Base-by-base conservation (phyloP, 2,888 invertebrate genomes). In the Pherbina coryleti region DNA sequence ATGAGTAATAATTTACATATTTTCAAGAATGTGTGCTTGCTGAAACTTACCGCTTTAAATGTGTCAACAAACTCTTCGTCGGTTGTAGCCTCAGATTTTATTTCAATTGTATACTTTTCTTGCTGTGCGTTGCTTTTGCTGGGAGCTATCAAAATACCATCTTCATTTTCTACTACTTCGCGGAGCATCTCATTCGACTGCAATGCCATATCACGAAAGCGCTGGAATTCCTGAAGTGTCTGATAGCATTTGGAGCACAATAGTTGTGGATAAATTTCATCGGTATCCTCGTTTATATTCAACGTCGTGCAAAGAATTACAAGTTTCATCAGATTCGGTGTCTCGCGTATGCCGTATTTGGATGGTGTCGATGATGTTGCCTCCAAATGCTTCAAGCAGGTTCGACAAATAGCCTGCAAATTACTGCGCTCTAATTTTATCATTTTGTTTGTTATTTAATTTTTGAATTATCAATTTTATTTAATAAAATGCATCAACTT, bases 231-330 rank as follows among this genome's bases (percentile, higher is more conserved):
- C 28, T 53, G 31, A 17, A 70, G 53, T 11, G 31, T 70, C 19
- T 53, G 7, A 53, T 51, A 70, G 53, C 70, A 70, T 70, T 70
- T 70, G 9, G n/a, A 8, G n/a, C 70, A 70, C 51, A 70, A 25
- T 5, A 22, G 28, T 49, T 70, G 70, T 17, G 70, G 70, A n/a
- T 70, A 70, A 8, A 70, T 17, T 3, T 22, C 17, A 25, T 70
- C 70, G 5, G 5, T n/a, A 53, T 53, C 70, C 17, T 28, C 70
- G 28, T 28, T 70, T 4, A 70, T 31, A n/a, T 53, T 53, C 19
- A 28, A 53, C 14, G 70, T 28, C 14, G 70, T 70, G 17, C 31
- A 53, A 17, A 70, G 25, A 70, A 70, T 70, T 3, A 70, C 3
- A 2, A 70, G 51, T 9, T 70, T 70, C 7, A 28, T 70, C 7